phyloP scores from a whole-genome alignment of 2,113 vertebrate species.

The Ancistrus triradiatus region DNA sequence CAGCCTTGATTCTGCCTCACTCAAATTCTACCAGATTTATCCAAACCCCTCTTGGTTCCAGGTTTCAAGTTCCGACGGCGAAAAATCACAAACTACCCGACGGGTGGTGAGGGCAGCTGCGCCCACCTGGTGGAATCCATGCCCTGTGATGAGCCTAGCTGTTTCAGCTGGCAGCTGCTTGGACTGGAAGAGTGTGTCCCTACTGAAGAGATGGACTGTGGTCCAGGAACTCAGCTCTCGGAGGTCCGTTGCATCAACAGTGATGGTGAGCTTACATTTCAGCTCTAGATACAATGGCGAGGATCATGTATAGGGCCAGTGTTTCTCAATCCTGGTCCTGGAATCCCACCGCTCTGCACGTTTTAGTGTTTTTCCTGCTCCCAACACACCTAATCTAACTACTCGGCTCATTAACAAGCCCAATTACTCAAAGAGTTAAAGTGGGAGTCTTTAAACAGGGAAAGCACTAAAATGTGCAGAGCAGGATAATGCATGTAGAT shows the following conservation, averaged over 20 bases:
- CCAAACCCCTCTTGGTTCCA: no score
- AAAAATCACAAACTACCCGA: conserved; percentile 79
- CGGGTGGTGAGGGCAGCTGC: conserved; percentile 80
- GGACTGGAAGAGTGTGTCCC: conserved; percentile 81
- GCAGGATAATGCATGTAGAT: no score
- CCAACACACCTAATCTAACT: no score
- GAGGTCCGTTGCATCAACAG: conserved; percentile 80
- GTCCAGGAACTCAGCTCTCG: conserved; percentile 76
- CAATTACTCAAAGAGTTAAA: no score
- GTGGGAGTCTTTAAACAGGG: no score
- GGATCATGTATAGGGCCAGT: no score
- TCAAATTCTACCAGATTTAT: no score
- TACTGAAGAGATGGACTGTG: conserved; percentile 76
- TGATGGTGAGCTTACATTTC: conserved; percentile 73
- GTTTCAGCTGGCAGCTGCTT: conserved; percentile 79
- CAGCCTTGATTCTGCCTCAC: background rate
- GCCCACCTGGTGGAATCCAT: conserved; percentile 91
- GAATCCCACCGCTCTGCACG: no score
- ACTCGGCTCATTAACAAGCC: no score
- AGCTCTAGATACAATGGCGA: background rate
- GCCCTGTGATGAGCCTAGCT: conserved; percentile 89
- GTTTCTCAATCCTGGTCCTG: no score
- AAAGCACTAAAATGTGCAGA: no score
- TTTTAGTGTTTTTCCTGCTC: no score
- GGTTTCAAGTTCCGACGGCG: conserved; percentile 91